These are phyloP conservation scores for Callopanchax toddi DNA, from an alignment of 2,113 vertebrate species.

Conservation along the genomic window DNA sequence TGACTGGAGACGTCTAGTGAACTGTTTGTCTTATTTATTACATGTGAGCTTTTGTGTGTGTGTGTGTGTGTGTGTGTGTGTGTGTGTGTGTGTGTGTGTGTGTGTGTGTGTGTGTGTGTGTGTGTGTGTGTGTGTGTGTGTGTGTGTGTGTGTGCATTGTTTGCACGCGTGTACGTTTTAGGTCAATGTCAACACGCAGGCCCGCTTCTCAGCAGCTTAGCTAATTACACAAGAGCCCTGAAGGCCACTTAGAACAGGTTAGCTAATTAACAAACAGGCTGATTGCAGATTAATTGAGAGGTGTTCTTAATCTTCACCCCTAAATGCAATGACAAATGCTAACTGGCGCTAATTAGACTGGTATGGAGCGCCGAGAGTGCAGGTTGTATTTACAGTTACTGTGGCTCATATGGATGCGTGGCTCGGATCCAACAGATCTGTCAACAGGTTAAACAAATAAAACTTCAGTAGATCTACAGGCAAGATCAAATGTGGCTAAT, in stretches of 20 bases:
- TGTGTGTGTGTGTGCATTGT: slow-evolving; percentile 22
- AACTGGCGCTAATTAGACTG: slow-evolving; percentile 73
- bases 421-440: slow-evolving; percentile 13
- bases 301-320: slow-evolving; percentile 79
- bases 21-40: slow-evolving; percentile 22
- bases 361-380: slow-evolving; percentile 59
- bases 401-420: slow-evolving; percentile 43
- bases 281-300: slow-evolving; percentile 81
- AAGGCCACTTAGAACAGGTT: slow-evolving; percentile 80
- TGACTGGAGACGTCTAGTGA: slow-evolving; percentile 38
- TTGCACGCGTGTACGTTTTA: slow-evolving; percentile 36
- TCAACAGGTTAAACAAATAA: slow-evolving; percentile 34
- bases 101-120: neutral
- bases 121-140: slow-evolving; percentile 7
- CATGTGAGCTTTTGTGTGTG: neutral
- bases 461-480: slow-evolving; percentile 14
- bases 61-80: neutral
- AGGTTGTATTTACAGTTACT: slow-evolving; percentile 68
- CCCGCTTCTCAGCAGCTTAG: slow-evolving; percentile 72
- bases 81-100: neutral
- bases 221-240: slow-evolving; percentile 80
- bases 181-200: slow-evolving; percentile 76
- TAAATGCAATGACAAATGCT: slow-evolving; percentile 76
- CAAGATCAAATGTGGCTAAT: slow-evolving; percentile 1
- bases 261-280: slow-evolving; percentile 80